These are phyloP conservation scores for Pelmatolapia mariae DNA, from an alignment of 2,113 vertebrate species.

Conservation along the genomic window DNA sequence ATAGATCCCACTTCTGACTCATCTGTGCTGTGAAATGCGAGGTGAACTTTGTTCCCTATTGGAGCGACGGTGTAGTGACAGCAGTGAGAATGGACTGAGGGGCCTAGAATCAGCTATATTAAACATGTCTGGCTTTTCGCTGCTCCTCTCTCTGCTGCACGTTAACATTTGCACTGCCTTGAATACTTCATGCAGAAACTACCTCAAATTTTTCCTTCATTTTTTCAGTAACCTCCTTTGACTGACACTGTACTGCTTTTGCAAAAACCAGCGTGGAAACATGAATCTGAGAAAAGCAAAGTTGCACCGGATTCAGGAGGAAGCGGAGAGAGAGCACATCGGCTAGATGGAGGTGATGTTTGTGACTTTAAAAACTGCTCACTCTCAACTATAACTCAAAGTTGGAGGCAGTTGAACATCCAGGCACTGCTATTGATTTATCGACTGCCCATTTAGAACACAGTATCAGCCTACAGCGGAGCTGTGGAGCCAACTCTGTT, in stretches of 20 bases:
- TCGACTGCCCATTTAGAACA: constrained; percentile 30
- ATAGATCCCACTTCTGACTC: not conserved
- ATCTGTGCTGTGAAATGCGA: not conserved
- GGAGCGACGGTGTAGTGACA: not conserved
- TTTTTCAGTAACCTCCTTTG: not conserved
- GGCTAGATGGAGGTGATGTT: not conserved
- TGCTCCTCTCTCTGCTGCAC: not conserved
- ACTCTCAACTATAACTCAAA: constrained; percentile 36
- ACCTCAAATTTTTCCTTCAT: not conserved
- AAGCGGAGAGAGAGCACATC: not conserved
- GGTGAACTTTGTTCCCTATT: not conserved
- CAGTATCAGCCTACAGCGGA: constrained; percentile 29
- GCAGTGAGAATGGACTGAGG: not conserved
- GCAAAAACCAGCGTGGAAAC: not conserved
- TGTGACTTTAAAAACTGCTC: constrained; percentile 32
- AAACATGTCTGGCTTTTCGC: not conserved
- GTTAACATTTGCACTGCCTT: not conserved
- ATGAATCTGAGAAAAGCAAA: not conserved
- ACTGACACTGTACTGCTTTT: not conserved
- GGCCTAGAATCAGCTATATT: not conserved
- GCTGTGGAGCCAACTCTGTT: not conserved
- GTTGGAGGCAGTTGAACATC: constrained; percentile 12
- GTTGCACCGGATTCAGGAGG: not conserved
- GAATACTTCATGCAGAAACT: not conserved
- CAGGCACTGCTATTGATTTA: constrained; percentile 40